Evolutionary conservation across 92 coral and sea anemone genomes (phyloP).

Genomic region (Siderastrea siderea): DNA sequence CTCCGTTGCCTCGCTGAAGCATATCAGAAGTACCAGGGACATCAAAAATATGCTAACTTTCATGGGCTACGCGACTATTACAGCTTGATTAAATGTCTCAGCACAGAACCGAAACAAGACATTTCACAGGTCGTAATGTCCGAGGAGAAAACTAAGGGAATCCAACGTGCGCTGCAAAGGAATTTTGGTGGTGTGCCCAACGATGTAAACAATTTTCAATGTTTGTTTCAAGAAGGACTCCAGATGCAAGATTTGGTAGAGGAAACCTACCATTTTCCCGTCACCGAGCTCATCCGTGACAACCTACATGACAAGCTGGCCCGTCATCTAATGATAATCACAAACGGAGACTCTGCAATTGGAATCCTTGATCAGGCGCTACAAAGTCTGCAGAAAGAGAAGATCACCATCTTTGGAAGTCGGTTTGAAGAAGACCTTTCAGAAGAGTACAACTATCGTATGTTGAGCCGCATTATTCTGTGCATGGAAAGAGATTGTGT

Average conservation of each 20-base stretch:
- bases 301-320: conserved; percentile 88
- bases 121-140: not conserved
- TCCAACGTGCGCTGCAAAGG: conserved; percentile 88
- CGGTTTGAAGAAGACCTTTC: conserved; percentile 97
- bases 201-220: conserved; percentile 77
- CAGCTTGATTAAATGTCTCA: conserved; percentile 92
- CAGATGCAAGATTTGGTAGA: conserved; percentile 43
- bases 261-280: conserved; percentile 58
- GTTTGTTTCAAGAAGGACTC: conserved; percentile 77
- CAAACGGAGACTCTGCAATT: conserved; percentile 96
- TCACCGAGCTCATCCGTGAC: conserved; percentile 81
- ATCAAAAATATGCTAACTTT: conserved; percentile 84
- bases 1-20: conserved; percentile 88
- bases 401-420: conserved; percentile 96
- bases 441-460: conserved; percentile 93
- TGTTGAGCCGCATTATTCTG: conserved; percentile 95
- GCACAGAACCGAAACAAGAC: conserved; percentile 35
- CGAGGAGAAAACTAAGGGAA: conserved; percentile 56
- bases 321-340: conserved; percentile 96
- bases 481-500: conserved; percentile 98
- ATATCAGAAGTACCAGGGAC: conserved; percentile 79
- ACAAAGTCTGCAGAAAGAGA: conserved; percentile 84
- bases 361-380: conserved; percentile 90
- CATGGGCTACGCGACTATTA: conserved; percentile 99
- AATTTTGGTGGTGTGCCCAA: conserved; percentile 94